Evolutionary conservation across 1,140 invertebrate genomes (phyloP).

Genomic region (Harlomillsia oculata): DNA sequence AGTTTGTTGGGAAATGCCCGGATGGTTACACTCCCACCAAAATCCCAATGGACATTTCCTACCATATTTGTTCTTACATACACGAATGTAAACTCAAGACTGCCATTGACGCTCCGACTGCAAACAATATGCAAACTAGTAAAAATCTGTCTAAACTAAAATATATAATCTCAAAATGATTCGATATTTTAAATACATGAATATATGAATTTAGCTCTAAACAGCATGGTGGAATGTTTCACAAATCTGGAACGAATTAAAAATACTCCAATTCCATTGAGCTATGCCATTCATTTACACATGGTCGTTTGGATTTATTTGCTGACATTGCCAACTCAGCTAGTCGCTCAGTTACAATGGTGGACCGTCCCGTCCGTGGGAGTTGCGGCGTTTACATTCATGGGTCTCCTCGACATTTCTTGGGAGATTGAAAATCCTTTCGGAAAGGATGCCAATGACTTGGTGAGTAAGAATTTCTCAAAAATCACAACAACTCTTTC

Average conservation of each 20-base stretch:
- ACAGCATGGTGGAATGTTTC: constrained; percentile 7
- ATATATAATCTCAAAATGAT: not conserved
- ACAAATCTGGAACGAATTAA: constrained; percentile 22
- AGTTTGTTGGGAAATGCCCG: constrained; percentile 5
- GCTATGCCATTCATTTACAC: constrained; percentile 23
- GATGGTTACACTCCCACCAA: constrained; percentile 15
- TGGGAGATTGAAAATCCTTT: constrained; percentile 21
- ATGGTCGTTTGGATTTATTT: constrained; percentile 20
- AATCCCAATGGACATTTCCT: constrained; percentile 22
- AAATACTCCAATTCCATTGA: constrained; percentile 24
- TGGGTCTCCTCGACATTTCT: constrained; percentile 13
- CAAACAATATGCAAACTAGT: not conserved
- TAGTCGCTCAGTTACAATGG: constrained; percentile 10
- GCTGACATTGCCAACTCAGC: constrained; percentile 9
- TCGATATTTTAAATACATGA: not conserved
- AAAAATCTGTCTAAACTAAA: not conserved
- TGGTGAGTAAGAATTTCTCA: constrained; percentile 2
- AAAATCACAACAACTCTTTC: not conserved
- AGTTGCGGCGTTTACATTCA: constrained; percentile 6
- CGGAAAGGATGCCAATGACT: constrained; percentile 18
- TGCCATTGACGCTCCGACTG: not conserved
- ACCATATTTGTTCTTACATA: constrained; percentile 7
- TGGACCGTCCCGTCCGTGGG: constrained; percentile 10
- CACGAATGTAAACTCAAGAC: not conserved
- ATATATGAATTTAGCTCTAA: not conserved